phyloP scores from a whole-genome alignment of 2,888 invertebrate species.

The Tipula vernalis region DNA sequence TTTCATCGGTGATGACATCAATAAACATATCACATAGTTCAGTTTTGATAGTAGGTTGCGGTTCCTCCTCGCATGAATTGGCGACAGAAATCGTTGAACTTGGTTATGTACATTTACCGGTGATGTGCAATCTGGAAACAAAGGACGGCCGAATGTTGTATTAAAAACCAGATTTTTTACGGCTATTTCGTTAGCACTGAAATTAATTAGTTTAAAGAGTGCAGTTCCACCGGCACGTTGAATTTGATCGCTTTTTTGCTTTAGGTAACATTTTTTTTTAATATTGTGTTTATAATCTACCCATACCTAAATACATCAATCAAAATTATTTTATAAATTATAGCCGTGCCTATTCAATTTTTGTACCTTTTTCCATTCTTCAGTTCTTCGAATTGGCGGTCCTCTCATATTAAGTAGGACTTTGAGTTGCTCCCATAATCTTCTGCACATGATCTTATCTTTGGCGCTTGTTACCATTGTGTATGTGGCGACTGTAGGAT shows the following conservation, averaged over 20 bases:
- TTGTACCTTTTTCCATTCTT: background rate
- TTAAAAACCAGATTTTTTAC: background rate
- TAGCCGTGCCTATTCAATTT: too few species aligned
- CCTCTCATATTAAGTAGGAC: background rate
- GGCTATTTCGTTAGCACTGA: background rate
- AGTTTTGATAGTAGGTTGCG: background rate
- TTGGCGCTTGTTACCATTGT: background rate
- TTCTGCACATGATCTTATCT: background rate
- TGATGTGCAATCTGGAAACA: background rate
- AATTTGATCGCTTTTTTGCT: background rate
- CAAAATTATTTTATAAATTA: background rate
- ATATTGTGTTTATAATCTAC: background rate
- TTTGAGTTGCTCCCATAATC: background rate
- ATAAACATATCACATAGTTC: background rate
- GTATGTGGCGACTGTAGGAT: background rate
- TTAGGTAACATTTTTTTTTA: background rate
- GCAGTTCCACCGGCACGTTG: background rate
- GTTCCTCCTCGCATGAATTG: background rate
- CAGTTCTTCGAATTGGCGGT: background rate
- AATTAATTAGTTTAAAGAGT: background rate
- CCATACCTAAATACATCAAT: background rate
- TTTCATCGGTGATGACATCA: background rate
- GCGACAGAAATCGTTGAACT: background rate
- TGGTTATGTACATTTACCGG: background rate
- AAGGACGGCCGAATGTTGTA: background rate